These are phyloP conservation scores for Brachynemurus nebulosus DNA, from an alignment of 2,888 invertebrate genomes.

Conservation along the genomic window DNA sequence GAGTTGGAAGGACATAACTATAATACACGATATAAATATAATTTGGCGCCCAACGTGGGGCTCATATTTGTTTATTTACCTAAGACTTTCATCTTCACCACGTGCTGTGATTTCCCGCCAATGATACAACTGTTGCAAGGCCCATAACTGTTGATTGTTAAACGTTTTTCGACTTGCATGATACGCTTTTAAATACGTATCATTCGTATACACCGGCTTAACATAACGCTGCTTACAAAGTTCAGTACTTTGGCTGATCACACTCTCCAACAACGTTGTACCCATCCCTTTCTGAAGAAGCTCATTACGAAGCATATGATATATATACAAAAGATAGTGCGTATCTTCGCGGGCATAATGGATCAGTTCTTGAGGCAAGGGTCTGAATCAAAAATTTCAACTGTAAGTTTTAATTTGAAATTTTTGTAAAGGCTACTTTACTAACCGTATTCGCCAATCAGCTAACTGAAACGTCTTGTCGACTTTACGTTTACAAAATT, in stretches of 20 bases:
- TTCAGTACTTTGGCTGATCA: slow-evolving; percentile 58
- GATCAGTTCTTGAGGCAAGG: slow-evolving; percentile 66
- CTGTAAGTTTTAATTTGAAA: background rate
- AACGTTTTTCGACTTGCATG: slow-evolving; percentile 65
- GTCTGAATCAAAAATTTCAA: slow-evolving; percentile 36
- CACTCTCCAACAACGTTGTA: slow-evolving; percentile 45
- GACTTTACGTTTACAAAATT: slow-evolving; percentile 62
- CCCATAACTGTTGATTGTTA: slow-evolving; percentile 71
- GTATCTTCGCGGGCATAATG: slow-evolving; percentile 88
- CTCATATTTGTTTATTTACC: slow-evolving; percentile 36
- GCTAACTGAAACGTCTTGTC: slow-evolving; percentile 90
- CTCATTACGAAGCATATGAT: slow-evolving; percentile 62
- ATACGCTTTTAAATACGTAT: slow-evolving; percentile 63
- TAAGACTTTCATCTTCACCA: slow-evolving; percentile 78
- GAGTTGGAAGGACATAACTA: slow-evolving; percentile 87
- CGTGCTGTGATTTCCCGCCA: slow-evolving; percentile 85
- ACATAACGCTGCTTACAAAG: slow-evolving; percentile 70
- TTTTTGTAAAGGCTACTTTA: background rate
- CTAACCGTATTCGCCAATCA: slow-evolving; percentile 78
- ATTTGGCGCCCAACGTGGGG: no score
- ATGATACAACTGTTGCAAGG: slow-evolving; percentile 61
- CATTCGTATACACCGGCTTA: slow-evolving; percentile 55
- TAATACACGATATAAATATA: background rate
- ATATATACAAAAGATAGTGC: slow-evolving; percentile 84
- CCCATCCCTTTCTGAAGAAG: slow-evolving; percentile 53